Conservation (phyloP, 2,888 invertebrate species). For the Phaedon cochleariae region DNA sequence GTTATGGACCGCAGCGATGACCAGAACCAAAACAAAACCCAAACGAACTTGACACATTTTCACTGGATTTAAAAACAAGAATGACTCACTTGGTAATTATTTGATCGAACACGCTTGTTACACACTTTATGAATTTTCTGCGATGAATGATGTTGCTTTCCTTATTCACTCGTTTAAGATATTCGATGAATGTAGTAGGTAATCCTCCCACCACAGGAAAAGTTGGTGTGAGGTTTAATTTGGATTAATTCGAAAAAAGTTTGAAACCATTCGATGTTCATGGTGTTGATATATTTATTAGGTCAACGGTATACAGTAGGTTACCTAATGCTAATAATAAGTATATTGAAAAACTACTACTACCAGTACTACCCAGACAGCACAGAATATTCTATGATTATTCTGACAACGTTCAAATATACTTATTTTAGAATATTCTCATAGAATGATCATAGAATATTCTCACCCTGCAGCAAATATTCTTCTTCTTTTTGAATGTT, state of each 20-base stretch:
- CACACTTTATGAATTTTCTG: slow-evolving; percentile 22
- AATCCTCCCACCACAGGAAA: slow-evolving; percentile 14
- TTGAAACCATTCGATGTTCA: not conserved
- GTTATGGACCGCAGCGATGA: slow-evolving; percentile 20
- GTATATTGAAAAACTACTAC: too few species aligned
- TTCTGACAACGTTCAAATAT: too few species aligned
- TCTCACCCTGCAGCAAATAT: too few species aligned
- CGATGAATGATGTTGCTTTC: slow-evolving; percentile 21
- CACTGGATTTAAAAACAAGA: slow-evolving; percentile 22
- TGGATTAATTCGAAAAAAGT: slow-evolving; percentile 1
- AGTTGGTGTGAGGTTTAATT: slow-evolving; percentile 6
- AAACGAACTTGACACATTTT: slow-evolving; percentile 31
- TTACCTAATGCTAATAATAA: too few species aligned
- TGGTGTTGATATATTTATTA: not conserved
- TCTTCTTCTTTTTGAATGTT: too few species aligned
- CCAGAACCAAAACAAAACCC: slow-evolving; percentile 13
- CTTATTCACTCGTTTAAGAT: slow-evolving; percentile 8
- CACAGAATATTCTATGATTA: too few species aligned
- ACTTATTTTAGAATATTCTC: too few species aligned
- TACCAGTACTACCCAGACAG: too few species aligned
- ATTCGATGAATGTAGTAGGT: slow-evolving; percentile 12
- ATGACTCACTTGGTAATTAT: slow-evolving; percentile 20
- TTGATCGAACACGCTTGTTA: slow-evolving; percentile 9
- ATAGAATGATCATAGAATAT: too few species aligned
- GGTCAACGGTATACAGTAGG: not conserved